phyloP scores from a whole-genome alignment of 2,113 vertebrate genomes.

The Ranitomeya variabilis region DNA sequence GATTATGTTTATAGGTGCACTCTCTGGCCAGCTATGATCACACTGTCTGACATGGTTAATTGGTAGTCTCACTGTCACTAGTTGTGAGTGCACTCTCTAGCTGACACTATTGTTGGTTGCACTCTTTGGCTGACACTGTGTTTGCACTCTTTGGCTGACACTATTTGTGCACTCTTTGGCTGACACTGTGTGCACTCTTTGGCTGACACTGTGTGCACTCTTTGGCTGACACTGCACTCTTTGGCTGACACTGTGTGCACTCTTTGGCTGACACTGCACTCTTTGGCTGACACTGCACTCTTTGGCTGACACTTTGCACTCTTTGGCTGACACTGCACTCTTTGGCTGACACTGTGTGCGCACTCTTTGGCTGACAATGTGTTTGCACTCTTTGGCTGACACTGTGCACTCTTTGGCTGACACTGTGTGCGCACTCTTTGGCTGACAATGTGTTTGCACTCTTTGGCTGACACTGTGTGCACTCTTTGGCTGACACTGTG shows the following conservation, averaged over 20 bases:
- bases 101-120: neutral
- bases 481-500: neutral
- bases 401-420: neutral
- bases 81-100: neutral
- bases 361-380: neutral
- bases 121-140: neutral
- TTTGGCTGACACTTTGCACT: too few species aligned
- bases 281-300: neutral
- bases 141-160: neutral
- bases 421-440: neutral
- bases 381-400: neutral
- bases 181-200: neutral
- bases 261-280: neutral
- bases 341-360: too few species aligned
- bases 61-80: neutral
- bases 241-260: neutral
- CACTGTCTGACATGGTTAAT: neutral
- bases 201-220: neutral
- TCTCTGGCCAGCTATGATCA: neutral
- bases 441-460: neutral
- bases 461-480: neutral
- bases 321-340: neutral
- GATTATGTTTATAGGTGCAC: neutral
- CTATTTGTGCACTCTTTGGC: neutral
- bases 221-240: neutral